Base-by-base conservation (phyloP, 2,113 vertebrate species). In the Ptilonorhynchus violaceus region DNA sequence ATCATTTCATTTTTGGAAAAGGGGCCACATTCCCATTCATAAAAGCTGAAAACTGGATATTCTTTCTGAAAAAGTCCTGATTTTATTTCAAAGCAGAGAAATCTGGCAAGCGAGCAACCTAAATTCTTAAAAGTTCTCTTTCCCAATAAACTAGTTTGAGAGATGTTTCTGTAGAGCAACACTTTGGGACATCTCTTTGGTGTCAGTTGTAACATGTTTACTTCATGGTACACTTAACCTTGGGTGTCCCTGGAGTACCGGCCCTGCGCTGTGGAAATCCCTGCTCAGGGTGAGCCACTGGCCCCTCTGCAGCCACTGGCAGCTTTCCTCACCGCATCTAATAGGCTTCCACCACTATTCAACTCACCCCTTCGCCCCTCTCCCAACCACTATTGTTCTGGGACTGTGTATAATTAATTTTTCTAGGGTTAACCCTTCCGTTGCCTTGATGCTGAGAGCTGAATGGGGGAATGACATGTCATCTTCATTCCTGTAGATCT, bases 341-440 rank as follows among this genome's bases (percentile, higher is more conserved):
- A 37, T 1, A 60, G 39, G 60, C 83, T 92, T 60, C 90, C 75
- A 64, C 49, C 53, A 21, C 58, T 59, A 13, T 7, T 58, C 42
- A 62, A 9, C n/a, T 63, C 21, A 1, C 60, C 83, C 60, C 79
- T 81, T 53, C 13, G 18, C 88, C 86, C 46, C 85, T 56, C 64
- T 75, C 52, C 64, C 87, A 87, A 18, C 52, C 55, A 81, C 91
- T 59, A 33, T 93, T 97, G 89, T 95, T 94, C 92, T 85, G 62
- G 18, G 50, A 84, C 37, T 93, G 52, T 59, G 83, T 78, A 56
- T 24, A 75, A 87, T 89, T 93, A 67, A 89, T 95, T 97, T 95
- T 95, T 79, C 81, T 58, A 31, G 49, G 42, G 28, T 96, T 94
- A 97, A 96, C 93, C 58, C 86, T 91, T 97, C 42, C 7, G 0